Conservation (phyloP, 2,797 vertebrate genomes). For the Threskiornis aethiopicus region DNA sequence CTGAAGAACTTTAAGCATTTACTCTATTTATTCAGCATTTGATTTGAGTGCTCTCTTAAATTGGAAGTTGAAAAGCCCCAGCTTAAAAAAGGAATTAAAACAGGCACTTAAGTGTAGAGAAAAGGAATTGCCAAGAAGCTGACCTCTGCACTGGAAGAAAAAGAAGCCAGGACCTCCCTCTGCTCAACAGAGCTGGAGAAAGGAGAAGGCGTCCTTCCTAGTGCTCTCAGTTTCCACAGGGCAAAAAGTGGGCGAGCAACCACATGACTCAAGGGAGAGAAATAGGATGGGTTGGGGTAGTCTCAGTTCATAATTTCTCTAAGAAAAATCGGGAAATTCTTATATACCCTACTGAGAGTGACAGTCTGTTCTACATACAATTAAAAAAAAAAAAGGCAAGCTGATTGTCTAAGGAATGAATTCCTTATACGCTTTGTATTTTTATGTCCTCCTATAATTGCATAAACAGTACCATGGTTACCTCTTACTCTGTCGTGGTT, state of each 20-base stretch:
- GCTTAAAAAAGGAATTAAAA: constrained; percentile 20
- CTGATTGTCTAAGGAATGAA: background rate
- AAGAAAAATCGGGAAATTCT: background rate
- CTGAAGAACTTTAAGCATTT: background rate
- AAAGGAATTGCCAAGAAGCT: constrained; percentile 26
- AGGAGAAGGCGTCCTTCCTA: background rate
- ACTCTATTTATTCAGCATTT: background rate
- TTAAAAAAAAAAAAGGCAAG: background rate
- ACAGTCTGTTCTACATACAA: background rate
- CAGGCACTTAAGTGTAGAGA: background rate
- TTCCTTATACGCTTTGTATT: background rate
- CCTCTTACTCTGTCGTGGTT: background rate
- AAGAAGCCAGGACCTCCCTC: constrained; percentile 31
- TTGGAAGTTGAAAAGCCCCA: background rate
- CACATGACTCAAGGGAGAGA: background rate
- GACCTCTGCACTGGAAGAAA: constrained; percentile 9
- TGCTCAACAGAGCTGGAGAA: background rate
- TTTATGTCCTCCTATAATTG: background rate
- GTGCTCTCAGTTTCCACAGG: background rate
- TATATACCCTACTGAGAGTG: background rate
- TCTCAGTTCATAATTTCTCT: background rate
- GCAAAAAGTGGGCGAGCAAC: background rate
- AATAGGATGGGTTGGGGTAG: background rate
- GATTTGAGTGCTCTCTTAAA: background rate
- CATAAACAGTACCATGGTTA: constrained; percentile 13